Base-by-base conservation (phyloP, 2,113 vertebrate genomes). In the Tonatia bakeri region DNA sequence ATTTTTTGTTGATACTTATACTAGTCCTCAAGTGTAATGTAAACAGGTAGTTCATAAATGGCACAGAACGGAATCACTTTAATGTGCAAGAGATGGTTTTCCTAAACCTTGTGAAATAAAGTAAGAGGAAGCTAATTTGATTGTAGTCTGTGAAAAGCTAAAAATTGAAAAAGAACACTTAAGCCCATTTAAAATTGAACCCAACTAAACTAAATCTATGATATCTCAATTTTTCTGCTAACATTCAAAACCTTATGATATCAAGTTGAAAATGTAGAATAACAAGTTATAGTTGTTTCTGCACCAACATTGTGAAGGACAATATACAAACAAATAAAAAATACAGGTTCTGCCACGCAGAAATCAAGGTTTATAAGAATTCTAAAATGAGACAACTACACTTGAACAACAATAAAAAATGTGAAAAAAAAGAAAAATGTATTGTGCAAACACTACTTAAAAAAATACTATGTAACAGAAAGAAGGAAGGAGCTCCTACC, bases 101-200 rank as follows among this genome's bases (percentile, higher is more conserved):
- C 43, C 93, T 95, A 81, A 31, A 7, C 80, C 43, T 97, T 96
- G 65, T 89, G 92, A 91, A 95, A 95, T 89, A 73, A 90, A 88
- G 72, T 54, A 50, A 67, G n/a, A 36, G n/a, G 31, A 82, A 15
- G 47, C 0, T 90, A 43, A 83, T 83, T 92, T 67, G 90, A 95
- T 84, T 19, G 75, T 94, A 69, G 72, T 96, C 90, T 91, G 9
- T 52, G 81, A 84, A 90, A 96, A 94, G 17, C 36, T 12, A 65
- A 86, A 64, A 81, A 52, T 50, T n/a, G 59, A 54, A 38, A 72
- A 9, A 85, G 28, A 64, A 33, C 24, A 64, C 36, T 45, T 86
- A 81, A 87, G 54, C 13, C 3, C 26, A 59, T 61, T 81, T 86
- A 73, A 91, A 87, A 81, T 31, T 67, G 33, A 81, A n/a, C 38